These are phyloP conservation scores for Phytoseiulus persimilis DNA, from an alignment of 2,888 invertebrate species.

Conservation along the genomic window DNA sequence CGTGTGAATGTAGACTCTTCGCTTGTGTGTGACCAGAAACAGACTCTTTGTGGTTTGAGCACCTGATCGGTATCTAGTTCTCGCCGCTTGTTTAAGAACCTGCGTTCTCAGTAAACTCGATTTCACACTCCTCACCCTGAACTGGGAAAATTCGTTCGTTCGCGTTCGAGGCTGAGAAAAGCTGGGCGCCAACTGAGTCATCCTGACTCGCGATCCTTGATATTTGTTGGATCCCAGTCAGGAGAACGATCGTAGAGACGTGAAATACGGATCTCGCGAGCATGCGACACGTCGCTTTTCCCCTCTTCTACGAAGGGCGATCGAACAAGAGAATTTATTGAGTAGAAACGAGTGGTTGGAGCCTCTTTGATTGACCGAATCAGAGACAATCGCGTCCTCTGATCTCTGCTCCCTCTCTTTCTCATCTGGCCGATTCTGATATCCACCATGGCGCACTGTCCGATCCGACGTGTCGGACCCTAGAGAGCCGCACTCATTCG, in stretches of 20 bases:
- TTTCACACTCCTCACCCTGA: too few species aligned
- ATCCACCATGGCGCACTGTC: neutral
- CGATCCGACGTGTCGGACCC: neutral
- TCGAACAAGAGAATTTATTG: neutral
- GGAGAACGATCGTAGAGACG: too few species aligned
- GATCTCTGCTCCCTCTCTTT: neutral
- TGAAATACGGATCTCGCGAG: too few species aligned
- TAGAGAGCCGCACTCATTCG: neutral
- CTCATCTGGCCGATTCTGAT: neutral
- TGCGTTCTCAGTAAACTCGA: too few species aligned
- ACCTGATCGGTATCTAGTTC: neutral
- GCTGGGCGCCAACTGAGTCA: too few species aligned
- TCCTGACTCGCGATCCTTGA: too few species aligned
- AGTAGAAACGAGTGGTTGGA: neutral
- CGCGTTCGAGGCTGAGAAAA: too few species aligned
- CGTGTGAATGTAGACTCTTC: neutral
- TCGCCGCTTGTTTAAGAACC: too few species aligned
- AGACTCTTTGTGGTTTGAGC: neutral
- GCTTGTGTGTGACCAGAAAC: neutral
- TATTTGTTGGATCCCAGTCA: too few species aligned
- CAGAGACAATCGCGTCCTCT: neutral
- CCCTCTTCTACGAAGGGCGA: too few species aligned
- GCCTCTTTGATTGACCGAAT: neutral
- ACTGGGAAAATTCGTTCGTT: too few species aligned
- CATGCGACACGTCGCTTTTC: too few species aligned